phyloP scores from a whole-genome alignment of 1,140 invertebrate genomes.

The Heliconius eleuchia region DNA sequence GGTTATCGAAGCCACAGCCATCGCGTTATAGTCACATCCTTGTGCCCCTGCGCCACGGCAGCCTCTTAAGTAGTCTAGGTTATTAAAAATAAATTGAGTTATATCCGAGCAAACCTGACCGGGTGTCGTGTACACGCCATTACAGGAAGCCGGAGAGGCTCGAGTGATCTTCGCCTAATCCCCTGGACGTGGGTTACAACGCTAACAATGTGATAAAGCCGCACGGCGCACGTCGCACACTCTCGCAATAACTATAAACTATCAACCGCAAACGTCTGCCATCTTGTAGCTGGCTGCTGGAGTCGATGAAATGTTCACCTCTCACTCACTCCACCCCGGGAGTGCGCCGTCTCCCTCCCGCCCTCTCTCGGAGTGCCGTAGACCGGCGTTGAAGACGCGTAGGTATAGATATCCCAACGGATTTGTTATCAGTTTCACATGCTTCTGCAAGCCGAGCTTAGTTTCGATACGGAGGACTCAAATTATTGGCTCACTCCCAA shows the following conservation, averaged over 20 bases:
- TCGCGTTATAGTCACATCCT: no score
- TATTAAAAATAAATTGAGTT: not conserved
- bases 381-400: constrained; percentile 54
- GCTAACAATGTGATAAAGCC: constrained; percentile 79
- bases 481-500: constrained; percentile 17
- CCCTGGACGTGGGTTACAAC: constrained; percentile 74
- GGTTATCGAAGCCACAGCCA: no score
- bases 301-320: constrained; percentile 74
- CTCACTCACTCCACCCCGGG: constrained; percentile 57
- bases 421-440: constrained; percentile 45
- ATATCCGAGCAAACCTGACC: not conserved
- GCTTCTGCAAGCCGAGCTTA: constrained; percentile 7
- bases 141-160: constrained; percentile 41
- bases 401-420: constrained; percentile 43
- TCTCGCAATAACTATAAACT: constrained; percentile 81
- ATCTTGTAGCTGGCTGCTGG: constrained; percentile 72
- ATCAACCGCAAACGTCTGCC: constrained; percentile 79
- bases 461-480: constrained; percentile 6
- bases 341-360: constrained; percentile 54
- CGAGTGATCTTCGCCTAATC: constrained; percentile 73
- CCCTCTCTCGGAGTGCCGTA: constrained; percentile 47
- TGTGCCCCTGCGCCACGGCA: no score
- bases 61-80: not conserved
- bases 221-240: constrained; percentile 68
- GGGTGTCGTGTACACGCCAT: constrained; percentile 35